Evolutionary conservation across 2,797 vertebrate genomes (phyloP).

Genomic region (Phaenicophaeus curvirostris): DNA sequence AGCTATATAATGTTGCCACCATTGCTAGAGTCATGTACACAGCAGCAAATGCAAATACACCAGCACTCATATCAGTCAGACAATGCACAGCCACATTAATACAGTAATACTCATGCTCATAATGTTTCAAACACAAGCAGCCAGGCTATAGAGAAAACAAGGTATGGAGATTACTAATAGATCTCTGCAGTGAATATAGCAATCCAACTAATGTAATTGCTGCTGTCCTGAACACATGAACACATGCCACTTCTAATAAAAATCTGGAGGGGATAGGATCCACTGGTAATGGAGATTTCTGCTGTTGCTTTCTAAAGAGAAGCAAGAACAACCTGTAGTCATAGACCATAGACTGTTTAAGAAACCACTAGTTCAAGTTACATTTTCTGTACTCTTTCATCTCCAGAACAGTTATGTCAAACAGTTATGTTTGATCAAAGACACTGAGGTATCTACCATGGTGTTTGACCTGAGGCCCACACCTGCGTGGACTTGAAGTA

Average conservation of each 20-base stretch:
- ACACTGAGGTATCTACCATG: not conserved
- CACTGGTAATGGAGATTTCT: not conserved
- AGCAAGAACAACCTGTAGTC: not conserved
- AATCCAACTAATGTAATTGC: not conserved
- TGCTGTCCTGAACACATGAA: not conserved
- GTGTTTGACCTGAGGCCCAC: not conserved
- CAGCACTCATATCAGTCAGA: not conserved
- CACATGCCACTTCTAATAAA: not conserved
- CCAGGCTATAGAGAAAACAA: not conserved
- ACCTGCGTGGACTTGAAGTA: not conserved
- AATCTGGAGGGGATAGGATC: not conserved
- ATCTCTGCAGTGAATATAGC: not conserved
- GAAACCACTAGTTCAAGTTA: not conserved
- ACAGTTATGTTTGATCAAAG: not conserved
- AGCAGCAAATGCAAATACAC: not conserved
- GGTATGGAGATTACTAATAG: not conserved
- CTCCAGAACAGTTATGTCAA: not conserved
- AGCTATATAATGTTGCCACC: not conserved
- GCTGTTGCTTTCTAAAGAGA: not conserved
- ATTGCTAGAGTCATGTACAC: not conserved
- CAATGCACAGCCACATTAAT: not conserved
- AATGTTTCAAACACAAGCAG: not conserved
- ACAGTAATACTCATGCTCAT: not conserved
- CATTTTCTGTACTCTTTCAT: not conserved
- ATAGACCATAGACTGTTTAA: not conserved